Conservation (phyloP, 2,888 invertebrate genomes). For the Callosobruchus maculatus region DNA sequence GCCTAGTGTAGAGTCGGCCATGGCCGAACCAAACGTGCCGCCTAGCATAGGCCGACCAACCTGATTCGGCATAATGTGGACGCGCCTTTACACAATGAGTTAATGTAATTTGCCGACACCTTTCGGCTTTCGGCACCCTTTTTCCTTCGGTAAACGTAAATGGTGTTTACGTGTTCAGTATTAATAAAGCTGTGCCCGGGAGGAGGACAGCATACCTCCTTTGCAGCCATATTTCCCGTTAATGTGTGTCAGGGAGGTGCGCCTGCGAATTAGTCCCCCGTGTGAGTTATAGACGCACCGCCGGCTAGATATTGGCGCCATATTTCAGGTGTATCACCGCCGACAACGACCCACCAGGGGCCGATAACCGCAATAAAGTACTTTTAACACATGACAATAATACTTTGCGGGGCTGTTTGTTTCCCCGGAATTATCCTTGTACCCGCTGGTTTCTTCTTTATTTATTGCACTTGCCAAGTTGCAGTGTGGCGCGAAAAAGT, state of each 20-base stretch:
- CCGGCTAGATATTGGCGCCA: slow-evolving; percentile 40
- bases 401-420: slow-evolving; percentile 12
- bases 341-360: slow-evolving; percentile 39
- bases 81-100: too few relatives aligned
- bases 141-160: not conserved
- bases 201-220: too few relatives aligned
- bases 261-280: slow-evolving; percentile 29
- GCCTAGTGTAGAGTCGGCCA: too few relatives aligned
- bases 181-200: slow-evolving; percentile 22
- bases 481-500: not conserved
- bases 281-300: slow-evolving; percentile 26
- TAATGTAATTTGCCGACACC: not conserved
- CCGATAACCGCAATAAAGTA: slow-evolving; percentile 45
- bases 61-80: too few relatives aligned
- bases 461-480: not conserved
- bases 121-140: not conserved
- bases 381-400: slow-evolving; percentile 26
- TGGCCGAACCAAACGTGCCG: too few relatives aligned
- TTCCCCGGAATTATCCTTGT: not conserved
- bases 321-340: slow-evolving; percentile 39
- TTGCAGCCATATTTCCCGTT: slow-evolving; percentile 26
- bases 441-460: not conserved
- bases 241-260: slow-evolving; percentile 31
- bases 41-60: too few relatives aligned
- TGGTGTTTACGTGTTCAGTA: slow-evolving; percentile 5